phyloP scores from a whole-genome alignment of 2,113 vertebrate genomes.

The Carlito syrichta region DNA sequence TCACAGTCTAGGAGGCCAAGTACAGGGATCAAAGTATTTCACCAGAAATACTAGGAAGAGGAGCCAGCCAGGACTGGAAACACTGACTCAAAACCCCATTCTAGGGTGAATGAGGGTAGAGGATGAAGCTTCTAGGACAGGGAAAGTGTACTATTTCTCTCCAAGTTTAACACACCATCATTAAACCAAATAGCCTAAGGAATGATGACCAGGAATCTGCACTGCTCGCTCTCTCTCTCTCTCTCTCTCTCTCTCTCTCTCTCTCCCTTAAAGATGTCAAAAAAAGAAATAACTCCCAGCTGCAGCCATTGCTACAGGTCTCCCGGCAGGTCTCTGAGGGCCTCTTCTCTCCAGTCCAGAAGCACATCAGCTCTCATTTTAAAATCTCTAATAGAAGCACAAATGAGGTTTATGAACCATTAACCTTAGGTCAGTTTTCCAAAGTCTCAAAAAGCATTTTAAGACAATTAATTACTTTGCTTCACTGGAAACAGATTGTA shows the following conservation, averaged over 20 bases:
- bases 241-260: background rate
- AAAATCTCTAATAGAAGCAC: conserved; percentile 72
- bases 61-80: background rate
- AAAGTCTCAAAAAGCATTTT: conserved; percentile 75
- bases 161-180: background rate
- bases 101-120: background rate
- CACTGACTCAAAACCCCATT: background rate
- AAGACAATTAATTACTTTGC: conserved; percentile 78
- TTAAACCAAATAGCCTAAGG: background rate
- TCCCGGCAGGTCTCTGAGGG: background rate
- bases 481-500: conserved; percentile 67
- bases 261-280: background rate
- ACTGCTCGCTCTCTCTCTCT: background rate
- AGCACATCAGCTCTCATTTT: conserved; percentile 38
- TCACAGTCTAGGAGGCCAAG: background rate
- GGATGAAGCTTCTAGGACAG: background rate
- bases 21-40: background rate
- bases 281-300: background rate
- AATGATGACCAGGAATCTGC: background rate
- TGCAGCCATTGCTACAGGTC: rapidly evolving
- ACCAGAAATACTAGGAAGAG: background rate
- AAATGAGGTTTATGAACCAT: conserved; percentile 79
- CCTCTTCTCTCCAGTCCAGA: background rate
- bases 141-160: background rate
- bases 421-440: conserved; percentile 80